These are phyloP conservation scores for Ciconia boyciana DNA, from an alignment of 2,113 vertebrate species.

Conservation along the genomic window DNA sequence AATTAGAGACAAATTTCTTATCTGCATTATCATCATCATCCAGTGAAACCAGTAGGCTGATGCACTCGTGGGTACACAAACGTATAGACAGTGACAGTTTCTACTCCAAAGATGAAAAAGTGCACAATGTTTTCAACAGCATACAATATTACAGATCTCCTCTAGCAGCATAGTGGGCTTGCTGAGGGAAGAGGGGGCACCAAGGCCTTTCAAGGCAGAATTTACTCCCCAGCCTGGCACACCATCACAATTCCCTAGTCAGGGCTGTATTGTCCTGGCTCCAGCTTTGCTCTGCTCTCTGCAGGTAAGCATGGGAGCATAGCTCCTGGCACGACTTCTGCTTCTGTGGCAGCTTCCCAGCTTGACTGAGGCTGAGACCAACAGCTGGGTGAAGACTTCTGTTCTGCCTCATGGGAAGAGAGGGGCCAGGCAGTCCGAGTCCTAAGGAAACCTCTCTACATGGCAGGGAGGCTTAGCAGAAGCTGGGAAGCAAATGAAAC, in stretches of 20 bases:
- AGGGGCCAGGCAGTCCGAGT: not conserved
- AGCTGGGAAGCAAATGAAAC: not conserved
- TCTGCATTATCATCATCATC: not conserved
- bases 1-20: not conserved
- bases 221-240: not conserved
- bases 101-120: not conserved
- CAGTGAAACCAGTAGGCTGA: not conserved
- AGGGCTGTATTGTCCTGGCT: fast-evolving
- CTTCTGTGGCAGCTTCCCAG: not conserved
- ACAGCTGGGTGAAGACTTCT: not conserved
- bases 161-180: not conserved
- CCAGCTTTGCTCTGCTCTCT: not conserved
- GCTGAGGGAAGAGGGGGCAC: not conserved
- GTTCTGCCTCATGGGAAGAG: not conserved
- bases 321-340: not conserved
- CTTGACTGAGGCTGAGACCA: not conserved
- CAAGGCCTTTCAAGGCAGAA: not conserved
- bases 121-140: not conserved
- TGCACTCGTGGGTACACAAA: not conserved
- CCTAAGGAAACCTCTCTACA: not conserved
- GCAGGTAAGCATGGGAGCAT: not conserved
- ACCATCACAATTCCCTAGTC: not conserved
- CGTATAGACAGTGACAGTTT: not conserved
- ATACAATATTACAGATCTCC: not conserved
- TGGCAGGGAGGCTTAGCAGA: not conserved